These are phyloP conservation scores for Anabas testudineus DNA, from an alignment of 2,797 vertebrate species.

Conservation along the genomic window DNA sequence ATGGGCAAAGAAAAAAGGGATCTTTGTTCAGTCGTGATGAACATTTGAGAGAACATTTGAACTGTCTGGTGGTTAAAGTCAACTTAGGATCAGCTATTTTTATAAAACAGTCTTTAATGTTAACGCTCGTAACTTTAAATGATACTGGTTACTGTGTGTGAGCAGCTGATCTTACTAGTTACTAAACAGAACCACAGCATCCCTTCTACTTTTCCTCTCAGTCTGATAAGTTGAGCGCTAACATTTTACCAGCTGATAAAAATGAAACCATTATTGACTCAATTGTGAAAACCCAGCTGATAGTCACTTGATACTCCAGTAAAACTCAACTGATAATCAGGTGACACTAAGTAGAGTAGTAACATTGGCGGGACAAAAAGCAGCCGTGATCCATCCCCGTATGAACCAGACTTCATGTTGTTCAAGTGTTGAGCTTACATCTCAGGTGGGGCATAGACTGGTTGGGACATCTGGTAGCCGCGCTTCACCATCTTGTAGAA, in stretches of 20 bases:
- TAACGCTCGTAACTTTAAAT: background rate
- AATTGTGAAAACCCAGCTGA: constrained; percentile 38
- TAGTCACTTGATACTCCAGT: constrained; percentile 48
- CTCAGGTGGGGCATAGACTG: constrained; percentile 90
- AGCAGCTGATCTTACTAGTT: background rate
- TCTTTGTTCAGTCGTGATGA: constrained; percentile 49
- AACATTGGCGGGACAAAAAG: constrained; percentile 1
- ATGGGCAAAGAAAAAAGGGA: constrained; percentile 9
- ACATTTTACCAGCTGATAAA: constrained; percentile 8
- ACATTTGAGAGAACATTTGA: constrained; percentile 34
- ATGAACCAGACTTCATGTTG: constrained; percentile 1
- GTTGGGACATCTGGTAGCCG: constrained; percentile 96
- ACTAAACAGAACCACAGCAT: background rate
- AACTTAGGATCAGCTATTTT: constrained; percentile 17
- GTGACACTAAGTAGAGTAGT: constrained; percentile 4
- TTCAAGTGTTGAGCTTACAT: constrained; percentile 85
- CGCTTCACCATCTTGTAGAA: constrained; percentile 98
- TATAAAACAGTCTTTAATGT: constrained; percentile 19
- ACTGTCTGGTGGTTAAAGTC: background rate
- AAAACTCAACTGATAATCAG: constrained; percentile 48
- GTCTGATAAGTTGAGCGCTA: background rate
- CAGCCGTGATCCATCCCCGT: background rate
- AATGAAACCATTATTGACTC: background rate
- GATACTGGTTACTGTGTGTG: background rate
- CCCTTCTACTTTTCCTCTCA: background rate